Percentiles rank a stretch among this genome's conserved stretches.
Evolutionary conservation across 2,113 vertebrate genomes (phyloP).

Genomic region (Puntigrus tetrazona): DNA sequence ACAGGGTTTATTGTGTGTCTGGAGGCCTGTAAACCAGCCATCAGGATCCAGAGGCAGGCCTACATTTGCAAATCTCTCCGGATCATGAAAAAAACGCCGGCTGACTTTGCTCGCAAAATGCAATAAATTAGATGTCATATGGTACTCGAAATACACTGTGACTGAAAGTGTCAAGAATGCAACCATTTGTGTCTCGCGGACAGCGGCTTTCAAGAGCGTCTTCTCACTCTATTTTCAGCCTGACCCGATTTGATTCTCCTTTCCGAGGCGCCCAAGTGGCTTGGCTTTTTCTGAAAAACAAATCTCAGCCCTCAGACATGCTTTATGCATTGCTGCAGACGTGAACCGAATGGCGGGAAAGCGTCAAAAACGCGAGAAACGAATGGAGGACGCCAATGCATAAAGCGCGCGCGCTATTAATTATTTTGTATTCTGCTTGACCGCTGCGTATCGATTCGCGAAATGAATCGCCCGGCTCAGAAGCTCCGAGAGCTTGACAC

Average conservation of each 20-base stretch:
- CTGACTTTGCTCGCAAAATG: slow-evolving; percentile 16
- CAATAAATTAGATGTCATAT: slow-evolving; percentile 25
- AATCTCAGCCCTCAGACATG: slow-evolving; percentile 21
- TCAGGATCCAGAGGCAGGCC: background rate
- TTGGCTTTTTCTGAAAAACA: slow-evolving; percentile 11
- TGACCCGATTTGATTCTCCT: slow-evolving; percentile 18
- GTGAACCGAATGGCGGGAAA: slow-evolving; percentile 4
- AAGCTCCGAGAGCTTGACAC: slow-evolving; percentile 28
- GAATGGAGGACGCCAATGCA: slow-evolving; percentile 21
- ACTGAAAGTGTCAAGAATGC: slow-evolving; percentile 16
- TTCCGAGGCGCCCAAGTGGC: background rate
- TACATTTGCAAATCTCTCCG: slow-evolving; percentile 22
- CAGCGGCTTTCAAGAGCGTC: background rate
- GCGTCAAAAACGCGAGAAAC: slow-evolving; percentile 11
- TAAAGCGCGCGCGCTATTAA: slow-evolving; percentile 15
- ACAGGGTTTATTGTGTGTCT: background rate
- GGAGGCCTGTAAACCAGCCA: background rate
- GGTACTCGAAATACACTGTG: background rate
- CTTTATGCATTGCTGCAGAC: slow-evolving; percentile 31
- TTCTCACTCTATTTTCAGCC: slow-evolving; percentile 13
- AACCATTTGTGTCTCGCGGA: slow-evolving; percentile 2
- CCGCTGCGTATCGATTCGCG: slow-evolving; percentile 40
- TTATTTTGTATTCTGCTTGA: slow-evolving; percentile 45
- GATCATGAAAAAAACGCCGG: background rate
- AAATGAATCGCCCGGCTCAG: slow-evolving; percentile 38